Conservation (phyloP, 2,888 invertebrate genomes). For the Netelia fuscicornis region DNA sequence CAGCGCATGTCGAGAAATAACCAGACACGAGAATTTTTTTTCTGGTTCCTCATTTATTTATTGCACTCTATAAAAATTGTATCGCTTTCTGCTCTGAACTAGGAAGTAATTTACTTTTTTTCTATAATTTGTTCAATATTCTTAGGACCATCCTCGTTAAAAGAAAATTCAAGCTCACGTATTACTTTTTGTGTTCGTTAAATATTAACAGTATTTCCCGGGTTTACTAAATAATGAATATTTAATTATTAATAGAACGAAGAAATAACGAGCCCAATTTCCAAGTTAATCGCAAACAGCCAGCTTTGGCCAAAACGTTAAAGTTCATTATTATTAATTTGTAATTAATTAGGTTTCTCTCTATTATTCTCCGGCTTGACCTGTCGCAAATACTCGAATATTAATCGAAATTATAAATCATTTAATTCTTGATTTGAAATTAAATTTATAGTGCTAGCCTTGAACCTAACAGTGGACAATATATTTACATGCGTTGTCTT, state of each 20-base stretch:
- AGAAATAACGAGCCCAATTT: neutral
- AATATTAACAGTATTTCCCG: neutral
- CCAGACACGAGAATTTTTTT: conserved; percentile 51
- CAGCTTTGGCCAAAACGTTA: too few relatives aligned
- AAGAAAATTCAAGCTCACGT: neutral
- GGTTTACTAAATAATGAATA: neutral
- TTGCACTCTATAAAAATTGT: neutral
- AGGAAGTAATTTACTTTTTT: too few relatives aligned
- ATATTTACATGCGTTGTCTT: conserved; percentile 38
- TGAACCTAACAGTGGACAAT: conserved; percentile 19
- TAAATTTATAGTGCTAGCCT: conserved; percentile 11
- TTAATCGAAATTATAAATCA: conserved; percentile 14
- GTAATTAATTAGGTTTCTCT: too few relatives aligned
- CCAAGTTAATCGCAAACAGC: neutral
- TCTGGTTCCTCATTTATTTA: neutral
- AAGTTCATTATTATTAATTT: too few relatives aligned
- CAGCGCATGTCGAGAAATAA: conserved; percentile 54
- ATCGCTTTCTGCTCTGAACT: too few relatives aligned
- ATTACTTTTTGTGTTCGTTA: neutral
- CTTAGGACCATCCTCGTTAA: neutral
- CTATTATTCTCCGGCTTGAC: neutral
- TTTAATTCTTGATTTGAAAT: too few relatives aligned
- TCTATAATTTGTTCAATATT: neutral
- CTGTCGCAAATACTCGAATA: conserved; percentile 18
- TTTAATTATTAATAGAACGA: neutral